Percentiles rank a stretch among this genome's conserved stretches.
These are phyloP conservation scores for Latrodectus elegans DNA, from an alignment of 2,888 invertebrate genomes.

Conservation along the genomic window DNA sequence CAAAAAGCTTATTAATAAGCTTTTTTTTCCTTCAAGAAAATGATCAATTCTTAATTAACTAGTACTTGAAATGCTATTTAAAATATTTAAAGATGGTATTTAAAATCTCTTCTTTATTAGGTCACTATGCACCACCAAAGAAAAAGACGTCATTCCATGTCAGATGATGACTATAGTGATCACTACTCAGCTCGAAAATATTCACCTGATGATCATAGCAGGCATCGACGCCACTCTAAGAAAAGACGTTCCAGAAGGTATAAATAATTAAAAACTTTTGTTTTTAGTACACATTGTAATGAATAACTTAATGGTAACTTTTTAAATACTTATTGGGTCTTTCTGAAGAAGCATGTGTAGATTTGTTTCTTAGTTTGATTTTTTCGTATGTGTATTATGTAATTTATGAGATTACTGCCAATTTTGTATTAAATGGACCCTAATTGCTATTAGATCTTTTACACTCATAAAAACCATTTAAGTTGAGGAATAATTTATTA, in stretches of 20 bases:
- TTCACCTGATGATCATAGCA: constrained; percentile 33
- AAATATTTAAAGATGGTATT: too few species aligned
- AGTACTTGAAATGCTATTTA: too few species aligned
- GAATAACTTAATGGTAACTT: not conserved
- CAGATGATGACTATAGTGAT: constrained; percentile 37
- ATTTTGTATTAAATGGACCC: too few species aligned
- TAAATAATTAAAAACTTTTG: not conserved
- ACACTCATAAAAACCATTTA: too few species aligned
- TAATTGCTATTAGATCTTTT: too few species aligned
- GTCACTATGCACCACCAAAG: constrained; percentile 54
- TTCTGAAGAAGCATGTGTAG: not conserved
- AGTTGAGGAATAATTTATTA: too few species aligned
- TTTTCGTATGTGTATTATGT: not conserved
- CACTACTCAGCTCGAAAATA: constrained; percentile 28
- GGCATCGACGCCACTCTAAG: constrained; percentile 29
- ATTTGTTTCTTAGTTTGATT: not conserved
- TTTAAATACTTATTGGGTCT: not conserved
- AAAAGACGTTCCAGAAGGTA: constrained; percentile 48
- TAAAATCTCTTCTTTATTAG: too few species aligned
- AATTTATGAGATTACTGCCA: too few species aligned
- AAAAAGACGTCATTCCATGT: constrained; percentile 43
- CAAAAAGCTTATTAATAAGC: too few species aligned
- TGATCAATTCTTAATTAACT: too few species aligned
- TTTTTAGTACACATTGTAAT: not conserved
- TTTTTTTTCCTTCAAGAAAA: too few species aligned